Evolutionary conservation across 2,888 invertebrate genomes (phyloP).

Genomic region (Troglohyphantes excavatus): DNA sequence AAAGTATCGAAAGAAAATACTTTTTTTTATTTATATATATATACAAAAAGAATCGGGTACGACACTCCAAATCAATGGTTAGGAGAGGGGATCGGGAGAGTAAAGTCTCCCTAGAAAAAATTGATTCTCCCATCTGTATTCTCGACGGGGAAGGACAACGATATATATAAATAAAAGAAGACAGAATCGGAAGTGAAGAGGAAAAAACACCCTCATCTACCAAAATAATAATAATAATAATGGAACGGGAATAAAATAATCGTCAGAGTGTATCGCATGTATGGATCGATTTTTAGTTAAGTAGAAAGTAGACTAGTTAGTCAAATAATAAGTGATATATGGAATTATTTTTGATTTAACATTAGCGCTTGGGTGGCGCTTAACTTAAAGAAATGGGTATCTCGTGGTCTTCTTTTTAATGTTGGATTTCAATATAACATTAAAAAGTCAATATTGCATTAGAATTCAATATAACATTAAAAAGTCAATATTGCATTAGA

Average conservation of each 20-base stretch:
- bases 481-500: too few relatives aligned
- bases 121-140: slow-evolving; percentile 66
- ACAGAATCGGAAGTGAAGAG: not conserved
- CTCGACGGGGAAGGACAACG: slow-evolving; percentile 50
- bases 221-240: slow-evolving; percentile 28
- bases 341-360: too few relatives aligned
- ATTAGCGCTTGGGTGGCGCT: too few relatives aligned
- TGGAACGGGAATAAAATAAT: slow-evolving; percentile 23
- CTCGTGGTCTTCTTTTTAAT: too few relatives aligned
- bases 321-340: too few relatives aligned
- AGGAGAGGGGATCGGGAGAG: not conserved
- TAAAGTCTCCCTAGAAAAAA: slow-evolving; percentile 48
- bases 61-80: slow-evolving; percentile 61
- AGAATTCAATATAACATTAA: too few relatives aligned
- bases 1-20: slow-evolving; percentile 7
- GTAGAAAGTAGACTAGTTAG: not conserved
- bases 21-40: too few relatives aligned
- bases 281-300: slow-evolving; percentile 40
- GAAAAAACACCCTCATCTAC: slow-evolving; percentile 8
- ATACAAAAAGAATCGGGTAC: slow-evolving; percentile 22
- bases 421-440: too few relatives aligned
- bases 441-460: too few relatives aligned
- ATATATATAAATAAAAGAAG: slow-evolving; percentile 61
- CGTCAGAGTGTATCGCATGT: slow-evolving; percentile 22
- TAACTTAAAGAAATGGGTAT: too few relatives aligned